A percentile compares a stretch with the other conserved stretches of the same genome.
phyloP scores from a whole-genome alignment of 1,140 invertebrate genomes.

The Heliconius congener region DNA sequence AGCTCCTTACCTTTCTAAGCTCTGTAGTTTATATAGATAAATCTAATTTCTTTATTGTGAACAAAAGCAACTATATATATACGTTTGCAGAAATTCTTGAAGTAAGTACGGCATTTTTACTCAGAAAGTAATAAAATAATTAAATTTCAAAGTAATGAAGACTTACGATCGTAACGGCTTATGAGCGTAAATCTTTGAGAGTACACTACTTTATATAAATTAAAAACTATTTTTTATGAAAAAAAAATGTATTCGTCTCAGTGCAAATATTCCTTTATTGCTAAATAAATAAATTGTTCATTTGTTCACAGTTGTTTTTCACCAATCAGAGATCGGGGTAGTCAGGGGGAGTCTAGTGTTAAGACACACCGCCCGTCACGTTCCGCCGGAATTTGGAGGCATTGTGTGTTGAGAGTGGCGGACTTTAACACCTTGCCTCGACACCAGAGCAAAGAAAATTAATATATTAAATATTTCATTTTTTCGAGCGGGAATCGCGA shows the following conservation, averaged over 20 bases:
- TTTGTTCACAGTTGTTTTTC: not conserved
- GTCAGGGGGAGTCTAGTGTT: too few species aligned
- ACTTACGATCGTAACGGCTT: not conserved
- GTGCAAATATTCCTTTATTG: not conserved
- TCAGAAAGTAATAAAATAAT: not conserved
- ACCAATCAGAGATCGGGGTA: not conserved
- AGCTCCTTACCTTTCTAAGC: too few species aligned
- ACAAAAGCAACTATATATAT: too few species aligned
- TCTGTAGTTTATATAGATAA: not conserved
- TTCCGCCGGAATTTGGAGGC: too few species aligned
- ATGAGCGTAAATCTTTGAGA: not conserved
- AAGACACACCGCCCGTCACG: too few species aligned
- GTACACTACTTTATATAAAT: not conserved
- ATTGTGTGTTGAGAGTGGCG: too few species aligned
- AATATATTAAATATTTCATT: too few species aligned
- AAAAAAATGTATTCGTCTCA: not conserved
- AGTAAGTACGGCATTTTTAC: not conserved
- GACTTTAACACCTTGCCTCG: too few species aligned
- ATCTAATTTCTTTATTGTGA: not conserved
- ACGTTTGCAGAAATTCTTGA: not conserved
- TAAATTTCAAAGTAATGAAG: constrained; percentile 1
- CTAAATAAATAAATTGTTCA: not conserved
- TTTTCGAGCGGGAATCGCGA: too few species aligned
- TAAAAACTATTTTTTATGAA: not conserved
- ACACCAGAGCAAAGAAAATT: too few species aligned